phyloP scores from a whole-genome alignment of 2,888 invertebrate species.

The Hydroisotoma schaefferi region DNA sequence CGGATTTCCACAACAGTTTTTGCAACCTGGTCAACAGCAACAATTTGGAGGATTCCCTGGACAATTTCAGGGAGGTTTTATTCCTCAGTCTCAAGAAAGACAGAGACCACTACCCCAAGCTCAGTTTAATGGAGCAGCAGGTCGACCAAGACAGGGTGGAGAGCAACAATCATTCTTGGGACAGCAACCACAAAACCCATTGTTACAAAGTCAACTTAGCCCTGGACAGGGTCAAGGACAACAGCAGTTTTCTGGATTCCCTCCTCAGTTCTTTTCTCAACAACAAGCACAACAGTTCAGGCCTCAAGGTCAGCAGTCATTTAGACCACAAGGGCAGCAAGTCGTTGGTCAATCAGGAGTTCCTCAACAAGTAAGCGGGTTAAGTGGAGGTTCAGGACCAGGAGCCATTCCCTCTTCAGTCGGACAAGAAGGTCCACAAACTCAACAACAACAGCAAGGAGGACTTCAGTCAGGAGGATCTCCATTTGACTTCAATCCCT shows the following conservation, averaged over 20 bases:
- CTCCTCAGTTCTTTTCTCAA: slow-evolving; percentile 11
- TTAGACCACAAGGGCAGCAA: slow-evolving; percentile 14
- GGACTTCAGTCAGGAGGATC: background rate
- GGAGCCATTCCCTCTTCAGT: background rate
- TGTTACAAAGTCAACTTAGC: background rate
- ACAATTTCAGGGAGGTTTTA: background rate
- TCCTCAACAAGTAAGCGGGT: background rate
- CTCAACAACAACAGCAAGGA: slow-evolving; percentile 1
- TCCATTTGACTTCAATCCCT: slow-evolving; percentile 14
- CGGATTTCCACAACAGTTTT: background rate
- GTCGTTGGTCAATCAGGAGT: slow-evolving; percentile 12
- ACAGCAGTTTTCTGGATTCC: slow-evolving; percentile 15
- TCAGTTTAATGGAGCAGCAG: slow-evolving; percentile 9
- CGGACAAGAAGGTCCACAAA: slow-evolving; percentile 1
- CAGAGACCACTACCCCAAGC: background rate
- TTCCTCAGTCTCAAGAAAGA: background rate
- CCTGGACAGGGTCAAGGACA: slow-evolving; percentile 13
- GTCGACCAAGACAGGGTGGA: background rate
- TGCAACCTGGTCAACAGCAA: too few species aligned
- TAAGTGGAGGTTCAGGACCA: slow-evolving; percentile 9
- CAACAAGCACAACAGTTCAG: slow-evolving; percentile 17
- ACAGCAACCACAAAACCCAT: slow-evolving; percentile 9
- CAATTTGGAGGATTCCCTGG: background rate
- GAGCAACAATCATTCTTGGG: background rate
- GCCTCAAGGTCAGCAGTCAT: slow-evolving; percentile 12